Conservation (phyloP, 2,888 invertebrate genomes). For the Apamea monoglypha region DNA sequence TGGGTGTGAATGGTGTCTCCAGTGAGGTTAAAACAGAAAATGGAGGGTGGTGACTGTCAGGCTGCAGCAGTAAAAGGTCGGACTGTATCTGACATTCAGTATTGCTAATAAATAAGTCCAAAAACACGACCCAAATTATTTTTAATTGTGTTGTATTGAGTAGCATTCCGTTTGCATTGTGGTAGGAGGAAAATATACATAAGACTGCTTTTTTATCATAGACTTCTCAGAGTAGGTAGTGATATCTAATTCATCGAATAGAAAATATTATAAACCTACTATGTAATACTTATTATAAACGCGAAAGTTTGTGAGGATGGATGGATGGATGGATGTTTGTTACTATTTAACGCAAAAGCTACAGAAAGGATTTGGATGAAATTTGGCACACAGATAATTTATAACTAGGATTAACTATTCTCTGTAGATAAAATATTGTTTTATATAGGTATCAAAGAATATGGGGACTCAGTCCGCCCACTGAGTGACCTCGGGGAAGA, state of each 20-base stretch:
- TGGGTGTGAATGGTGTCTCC: not conserved
- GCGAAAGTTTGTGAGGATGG: too few relatives aligned
- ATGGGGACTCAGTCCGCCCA: not conserved
- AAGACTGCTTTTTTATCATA: not conserved
- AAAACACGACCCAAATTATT: too few relatives aligned
- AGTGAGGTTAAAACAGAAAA: not conserved
- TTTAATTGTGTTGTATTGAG: too few relatives aligned
- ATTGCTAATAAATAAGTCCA: slow-evolving; percentile 6
- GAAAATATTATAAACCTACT: not conserved
- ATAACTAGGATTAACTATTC: too few relatives aligned
- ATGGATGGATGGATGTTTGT: too few relatives aligned
- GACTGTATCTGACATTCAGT: slow-evolving; percentile 2
- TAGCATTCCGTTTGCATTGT: too few relatives aligned
- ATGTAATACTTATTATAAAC: too few relatives aligned
- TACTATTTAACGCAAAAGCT: too few relatives aligned
- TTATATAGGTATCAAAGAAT: too few relatives aligned
- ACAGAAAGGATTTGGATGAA: too few relatives aligned
- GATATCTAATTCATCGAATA: not conserved
- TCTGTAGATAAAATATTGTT: not conserved
- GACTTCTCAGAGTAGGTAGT: not conserved
- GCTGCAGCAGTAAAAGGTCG: slow-evolving; percentile 2
- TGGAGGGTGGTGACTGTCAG: slow-evolving; percentile 2
- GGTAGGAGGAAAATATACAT: not conserved
- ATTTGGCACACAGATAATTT: too few relatives aligned
- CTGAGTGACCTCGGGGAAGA: not conserved